Conservation (phyloP, 1,140 invertebrate genomes). For the Drosophila yakuba region DNA sequence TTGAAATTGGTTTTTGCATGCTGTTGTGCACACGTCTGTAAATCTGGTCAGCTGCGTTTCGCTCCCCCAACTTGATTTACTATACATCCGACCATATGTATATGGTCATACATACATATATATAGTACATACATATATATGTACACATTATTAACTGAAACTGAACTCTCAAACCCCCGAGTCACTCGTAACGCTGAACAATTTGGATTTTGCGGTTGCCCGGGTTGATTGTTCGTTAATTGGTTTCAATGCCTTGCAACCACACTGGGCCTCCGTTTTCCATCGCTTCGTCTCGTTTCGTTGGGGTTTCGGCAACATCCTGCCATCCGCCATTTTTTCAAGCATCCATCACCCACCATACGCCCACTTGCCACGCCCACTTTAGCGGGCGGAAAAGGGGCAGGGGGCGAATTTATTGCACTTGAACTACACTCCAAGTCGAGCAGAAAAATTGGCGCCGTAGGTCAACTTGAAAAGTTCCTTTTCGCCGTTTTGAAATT, state of each 20-base stretch:
- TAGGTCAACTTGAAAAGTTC: slow-evolving; percentile 31
- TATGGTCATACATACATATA: neutral
- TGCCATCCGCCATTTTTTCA: neutral
- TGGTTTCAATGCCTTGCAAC: slow-evolving; percentile 76
- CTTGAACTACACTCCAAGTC: slow-evolving; percentile 52
- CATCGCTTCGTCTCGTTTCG: neutral
- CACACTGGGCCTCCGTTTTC: slow-evolving; percentile 51
- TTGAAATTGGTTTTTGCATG: slow-evolving; percentile 24
- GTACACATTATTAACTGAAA: slow-evolving; percentile 27
- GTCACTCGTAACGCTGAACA: slow-evolving; percentile 37
- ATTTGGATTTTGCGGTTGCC: slow-evolving; percentile 78
- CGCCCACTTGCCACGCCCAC: neutral
- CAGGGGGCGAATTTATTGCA: slow-evolving; percentile 30
- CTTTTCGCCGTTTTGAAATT: slow-evolving; percentile 32
- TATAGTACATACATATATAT: neutral
- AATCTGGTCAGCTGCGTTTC: slow-evolving; percentile 1
- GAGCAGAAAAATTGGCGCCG: slow-evolving; percentile 46
- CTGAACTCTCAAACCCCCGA: slow-evolving; percentile 2
- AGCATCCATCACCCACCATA: neutral
- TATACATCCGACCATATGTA: neutral
- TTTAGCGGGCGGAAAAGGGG: neutral
- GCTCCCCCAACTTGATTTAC: slow-evolving; percentile 5
- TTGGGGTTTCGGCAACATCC: slow-evolving; percentile 36
- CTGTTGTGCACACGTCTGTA: slow-evolving; percentile 8
- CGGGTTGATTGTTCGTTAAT: slow-evolving; percentile 78